phyloP scores from a whole-genome alignment of 1,140 invertebrate species.

The Orius laevigatus region DNA sequence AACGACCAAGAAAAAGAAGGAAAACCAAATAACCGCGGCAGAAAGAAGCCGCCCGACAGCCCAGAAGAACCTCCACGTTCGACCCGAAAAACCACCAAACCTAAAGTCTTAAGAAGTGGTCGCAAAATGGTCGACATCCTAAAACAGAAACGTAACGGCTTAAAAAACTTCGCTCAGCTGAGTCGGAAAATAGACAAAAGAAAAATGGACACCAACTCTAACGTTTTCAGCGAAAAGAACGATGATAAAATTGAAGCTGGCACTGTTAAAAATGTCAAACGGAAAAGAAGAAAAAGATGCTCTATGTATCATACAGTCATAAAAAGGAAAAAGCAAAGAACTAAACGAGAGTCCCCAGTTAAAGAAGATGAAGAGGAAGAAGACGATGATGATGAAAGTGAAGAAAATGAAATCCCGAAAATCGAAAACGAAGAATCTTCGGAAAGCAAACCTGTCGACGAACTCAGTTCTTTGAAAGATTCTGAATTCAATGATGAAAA shows the following conservation, averaged over 20 bases:
- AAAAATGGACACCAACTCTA: neutral
- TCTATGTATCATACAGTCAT: neutral
- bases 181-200: neutral
- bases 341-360: neutral
- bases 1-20: no score
- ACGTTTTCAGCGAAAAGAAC: neutral
- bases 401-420: neutral
- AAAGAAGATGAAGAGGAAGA: neutral
- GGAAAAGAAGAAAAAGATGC: neutral
- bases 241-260: neutral
- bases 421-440: neutral
- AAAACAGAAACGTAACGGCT: neutral
- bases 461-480: neutral
- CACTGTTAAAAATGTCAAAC: neutral
- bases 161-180: neutral
- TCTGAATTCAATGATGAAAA: neutral
- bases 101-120: no score
- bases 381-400: neutral
- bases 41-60: no score
- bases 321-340: no score
- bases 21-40: no score
- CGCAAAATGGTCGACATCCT: no score
- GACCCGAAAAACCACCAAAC: no score
- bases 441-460: neutral
- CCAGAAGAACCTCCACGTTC: no score